A percentile compares a stretch with the other conserved stretches of the same genome.
These are phyloP conservation scores for Rhipidura dahli DNA, from an alignment of 2,113 vertebrate species.

Conservation along the genomic window DNA sequence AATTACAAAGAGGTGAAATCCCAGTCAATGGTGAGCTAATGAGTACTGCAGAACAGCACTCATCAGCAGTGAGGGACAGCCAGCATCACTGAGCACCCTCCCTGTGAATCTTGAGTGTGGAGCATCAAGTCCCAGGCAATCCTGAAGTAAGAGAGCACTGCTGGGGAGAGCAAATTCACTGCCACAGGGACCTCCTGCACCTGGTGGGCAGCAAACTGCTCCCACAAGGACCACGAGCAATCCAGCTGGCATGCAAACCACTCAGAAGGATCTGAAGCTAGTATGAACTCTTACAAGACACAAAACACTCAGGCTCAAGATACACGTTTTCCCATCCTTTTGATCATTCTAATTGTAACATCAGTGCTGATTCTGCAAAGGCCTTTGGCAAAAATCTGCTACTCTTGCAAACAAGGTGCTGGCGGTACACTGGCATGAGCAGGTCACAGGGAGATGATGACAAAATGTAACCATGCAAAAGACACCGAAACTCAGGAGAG, in stretches of 20 bases:
- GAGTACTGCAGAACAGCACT: neutral
- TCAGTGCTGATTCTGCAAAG: neutral
- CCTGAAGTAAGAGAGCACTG: neutral
- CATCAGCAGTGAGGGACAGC: neutral
- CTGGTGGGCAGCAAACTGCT: neutral
- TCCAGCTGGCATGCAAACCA: neutral
- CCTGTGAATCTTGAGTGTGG: neutral
- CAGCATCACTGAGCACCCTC: neutral
- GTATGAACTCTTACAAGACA: neutral
- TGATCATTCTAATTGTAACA: neutral
- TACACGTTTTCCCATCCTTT: rapidly evolving
- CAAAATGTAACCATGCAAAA: neutral
- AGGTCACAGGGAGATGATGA: neutral
- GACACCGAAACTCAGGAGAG: neutral
- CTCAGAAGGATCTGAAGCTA: neutral
- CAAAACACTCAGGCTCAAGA: neutral
- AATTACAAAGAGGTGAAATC: neutral
- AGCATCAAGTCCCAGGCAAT: neutral
- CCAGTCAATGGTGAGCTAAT: neutral
- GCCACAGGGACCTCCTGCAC: neutral
- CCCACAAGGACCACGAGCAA: neutral
- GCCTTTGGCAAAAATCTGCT: neutral
- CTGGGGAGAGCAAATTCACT: rapidly evolving
- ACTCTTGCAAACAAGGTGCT: neutral
- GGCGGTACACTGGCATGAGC: neutral